Evolutionary conservation across 2,113 vertebrate genomes (phyloP), one percentile per base, ranked within the genome.

Genomic region (Xiphophorus couchianus): DNA sequence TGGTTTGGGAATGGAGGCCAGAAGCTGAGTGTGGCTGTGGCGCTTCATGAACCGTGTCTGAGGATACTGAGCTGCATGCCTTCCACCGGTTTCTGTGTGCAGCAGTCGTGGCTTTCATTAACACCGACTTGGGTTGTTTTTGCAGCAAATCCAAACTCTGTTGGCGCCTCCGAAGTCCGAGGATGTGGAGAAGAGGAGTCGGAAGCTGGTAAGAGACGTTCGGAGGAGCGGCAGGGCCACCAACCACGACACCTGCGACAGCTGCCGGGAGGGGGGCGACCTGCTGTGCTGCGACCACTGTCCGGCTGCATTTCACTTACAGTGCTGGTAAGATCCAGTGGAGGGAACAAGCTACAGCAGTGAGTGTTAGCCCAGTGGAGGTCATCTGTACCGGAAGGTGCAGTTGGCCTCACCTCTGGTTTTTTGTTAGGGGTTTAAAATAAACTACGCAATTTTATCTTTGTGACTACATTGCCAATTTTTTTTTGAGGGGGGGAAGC

Each of bases 211-310:
- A 84, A 95, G 96, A 90, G 96, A 97, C 92, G 96, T 96, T 67
- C 94, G 97, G 91, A 94, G 97, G 85, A 97, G 96, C 90, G 97
- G 97, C 88, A 91, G 97, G 90, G 96, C 96, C 92, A 98, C 96
- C 84, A 98, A 98, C 95, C 97, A 98, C 87, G 97, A 98, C 93
- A 98, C 96, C 94, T 98, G 97, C 86, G 97, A 98, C 88, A 98
- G 97, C 87, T 98, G 97, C 94, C 94, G 97, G 89, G 97, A 98
- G 91, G 97, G 97, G 76, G 97, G 97, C 25, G 97, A 98, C 85
- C 89, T 98, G 81, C 94, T 98, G 27, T 98, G 97, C 92, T 98
- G 97, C 66, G 97, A 98, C 87, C 97, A 97, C 92, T 98, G 97
- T 82, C 97, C 97, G 1, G 97, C 97, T 33, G 97, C 97, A 37